Evolutionary conservation across 2,113 vertebrate species (phyloP).

Genomic region (Myanophis thanlyinensis): DNA sequence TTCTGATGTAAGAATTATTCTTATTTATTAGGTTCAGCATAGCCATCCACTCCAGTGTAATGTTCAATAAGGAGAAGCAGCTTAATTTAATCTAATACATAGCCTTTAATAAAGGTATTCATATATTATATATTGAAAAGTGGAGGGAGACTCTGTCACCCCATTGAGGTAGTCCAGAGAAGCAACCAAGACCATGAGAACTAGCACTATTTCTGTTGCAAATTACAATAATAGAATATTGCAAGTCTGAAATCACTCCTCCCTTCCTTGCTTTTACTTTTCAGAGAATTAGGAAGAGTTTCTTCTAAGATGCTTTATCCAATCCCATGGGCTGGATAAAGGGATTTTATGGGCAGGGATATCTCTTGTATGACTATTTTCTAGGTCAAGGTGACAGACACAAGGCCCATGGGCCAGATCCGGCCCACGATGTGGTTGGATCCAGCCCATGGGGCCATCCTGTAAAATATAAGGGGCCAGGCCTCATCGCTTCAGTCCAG

Average conservation of each 20-base stretch:
- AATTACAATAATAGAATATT: not conserved
- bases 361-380: not conserved
- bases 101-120: not conserved
- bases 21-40: not conserved
- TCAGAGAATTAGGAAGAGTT: not conserved
- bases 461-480: no score
- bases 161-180: not conserved
- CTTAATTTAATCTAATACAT: not conserved
- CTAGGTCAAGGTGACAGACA: no score
- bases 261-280: not conserved
- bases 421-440: no score
- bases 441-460: no score
- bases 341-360: not conserved
- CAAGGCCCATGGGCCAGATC: no score
- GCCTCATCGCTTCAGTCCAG: no score
- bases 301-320: not conserved
- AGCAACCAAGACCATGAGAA: not conserved
- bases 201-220: not conserved
- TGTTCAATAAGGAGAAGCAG: not conserved
- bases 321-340: no score
- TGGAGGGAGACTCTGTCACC: not conserved
- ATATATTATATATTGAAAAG: not conserved
- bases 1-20: not conserved
- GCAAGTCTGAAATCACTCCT: not conserved
- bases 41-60: not conserved